Evolutionary conservation across 2,113 vertebrate genomes (phyloP).

Genomic region (Heterochromis multidens): DNA sequence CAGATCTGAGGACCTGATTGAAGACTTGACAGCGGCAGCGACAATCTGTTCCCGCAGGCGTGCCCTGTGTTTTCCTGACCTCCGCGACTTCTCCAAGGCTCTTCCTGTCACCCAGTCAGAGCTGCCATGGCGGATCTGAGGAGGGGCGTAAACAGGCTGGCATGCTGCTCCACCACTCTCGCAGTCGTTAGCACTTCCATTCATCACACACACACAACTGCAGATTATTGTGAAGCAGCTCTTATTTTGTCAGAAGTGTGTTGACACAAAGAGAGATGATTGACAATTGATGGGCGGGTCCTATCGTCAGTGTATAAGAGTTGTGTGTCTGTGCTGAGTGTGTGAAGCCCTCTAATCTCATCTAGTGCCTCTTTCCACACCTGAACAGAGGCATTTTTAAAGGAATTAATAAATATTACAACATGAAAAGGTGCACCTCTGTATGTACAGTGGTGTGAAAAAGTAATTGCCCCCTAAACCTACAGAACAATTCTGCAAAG

Average conservation of each 20-base stretch:
- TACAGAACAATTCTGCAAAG: no score
- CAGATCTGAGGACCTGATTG: constrained; percentile 19
- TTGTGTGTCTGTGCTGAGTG: neutral
- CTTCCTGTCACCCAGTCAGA: neutral
- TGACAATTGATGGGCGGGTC: neutral
- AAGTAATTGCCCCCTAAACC: neutral
- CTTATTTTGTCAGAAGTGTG: neutral
- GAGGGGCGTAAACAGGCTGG: constrained; percentile 5
- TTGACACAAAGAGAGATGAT: neutral
- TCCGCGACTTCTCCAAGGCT: neutral
- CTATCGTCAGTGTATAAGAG: neutral
- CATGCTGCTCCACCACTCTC: neutral
- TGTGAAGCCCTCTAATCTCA: neutral
- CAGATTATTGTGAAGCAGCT: neutral
- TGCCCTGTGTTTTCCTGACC: neutral
- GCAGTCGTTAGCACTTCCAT: constrained; percentile 6
- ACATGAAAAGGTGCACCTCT: no score
- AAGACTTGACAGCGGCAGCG: neutral
- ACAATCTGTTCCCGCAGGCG: constrained; percentile 6
- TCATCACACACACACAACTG: neutral
- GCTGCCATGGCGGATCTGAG: constrained; percentile 40
- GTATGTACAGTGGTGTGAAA: no score
- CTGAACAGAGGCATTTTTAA: neutral
- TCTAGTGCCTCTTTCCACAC: neutral
- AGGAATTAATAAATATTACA: neutral